Percentiles rank a stretch among this genome's conserved stretches.
Evolutionary conservation across 2,797 vertebrate species (phyloP).

Genomic region (Cirrhinus molitorella): DNA sequence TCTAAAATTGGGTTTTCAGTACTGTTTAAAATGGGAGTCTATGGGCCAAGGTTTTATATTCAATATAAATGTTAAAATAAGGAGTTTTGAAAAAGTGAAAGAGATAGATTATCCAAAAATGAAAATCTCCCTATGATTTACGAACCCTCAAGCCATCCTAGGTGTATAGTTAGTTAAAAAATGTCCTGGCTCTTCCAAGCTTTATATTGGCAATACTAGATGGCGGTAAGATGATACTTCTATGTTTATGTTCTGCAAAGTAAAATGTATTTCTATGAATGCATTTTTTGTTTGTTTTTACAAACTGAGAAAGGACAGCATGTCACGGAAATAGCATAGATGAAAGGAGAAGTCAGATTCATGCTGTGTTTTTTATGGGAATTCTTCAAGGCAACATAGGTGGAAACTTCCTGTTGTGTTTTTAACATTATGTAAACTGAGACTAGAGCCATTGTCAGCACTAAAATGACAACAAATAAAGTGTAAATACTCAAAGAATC

Average conservation of each 20-base stretch:
- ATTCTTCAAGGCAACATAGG: neutral
- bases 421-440: neutral
- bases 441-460: too few relatives aligned
- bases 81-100: neutral
- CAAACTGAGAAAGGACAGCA: neutral
- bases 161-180: too few relatives aligned
- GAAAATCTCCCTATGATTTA: too few relatives aligned
- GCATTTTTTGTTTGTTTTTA: neutral
- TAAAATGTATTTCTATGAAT: too few relatives aligned
- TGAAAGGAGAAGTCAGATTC: neutral
- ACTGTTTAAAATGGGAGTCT: too few relatives aligned
- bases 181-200: too few relatives aligned
- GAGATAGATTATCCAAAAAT: too few relatives aligned
- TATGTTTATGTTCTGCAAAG: neutral
- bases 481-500: neutral
- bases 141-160: too few relatives aligned
- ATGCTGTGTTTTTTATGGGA: constrained; percentile 5
- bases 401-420: constrained; percentile 18
- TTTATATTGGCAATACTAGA: too few relatives aligned
- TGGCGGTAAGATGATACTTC: neutral
- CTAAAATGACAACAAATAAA: neutral
- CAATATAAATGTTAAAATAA: neutral
- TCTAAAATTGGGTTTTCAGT: neutral
- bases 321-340: neutral
- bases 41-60: neutral